A percentile compares a stretch with the other conserved stretches of the same genome.
Conservation (phyloP, 2,888 invertebrate genomes). For the Ochropacha duplaris region DNA sequence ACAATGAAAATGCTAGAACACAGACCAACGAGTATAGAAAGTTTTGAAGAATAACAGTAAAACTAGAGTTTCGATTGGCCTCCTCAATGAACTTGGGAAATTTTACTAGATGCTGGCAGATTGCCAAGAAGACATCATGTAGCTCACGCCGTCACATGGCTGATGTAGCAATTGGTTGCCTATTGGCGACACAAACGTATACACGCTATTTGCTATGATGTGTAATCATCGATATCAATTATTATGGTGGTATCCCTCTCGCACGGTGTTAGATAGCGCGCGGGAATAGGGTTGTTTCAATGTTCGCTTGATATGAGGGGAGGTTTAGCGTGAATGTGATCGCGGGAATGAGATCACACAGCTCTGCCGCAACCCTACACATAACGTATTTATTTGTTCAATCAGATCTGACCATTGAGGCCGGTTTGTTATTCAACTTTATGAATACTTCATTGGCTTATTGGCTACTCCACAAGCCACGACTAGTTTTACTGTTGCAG, state of each 20-base stretch:
- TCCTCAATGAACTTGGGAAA: constrained; percentile 63
- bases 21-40: constrained; percentile 22
- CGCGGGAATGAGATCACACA: constrained; percentile 19
- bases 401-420: neutral
- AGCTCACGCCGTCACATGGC: constrained; percentile 39
- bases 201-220: constrained; percentile 5
- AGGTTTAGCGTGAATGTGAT: constrained; percentile 16
- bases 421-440: neutral
- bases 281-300: constrained; percentile 7
- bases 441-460: neutral
- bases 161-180: constrained; percentile 38
- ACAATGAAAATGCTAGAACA: constrained; percentile 3
- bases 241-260: constrained; percentile 16
- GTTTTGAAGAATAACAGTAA: constrained; percentile 45
- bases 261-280: constrained; percentile 10
- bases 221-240: constrained; percentile 22
- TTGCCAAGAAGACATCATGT: constrained; percentile 46
- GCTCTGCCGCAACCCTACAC: neutral
- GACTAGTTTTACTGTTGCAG: neutral
- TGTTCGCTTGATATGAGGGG: neutral
- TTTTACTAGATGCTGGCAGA: constrained; percentile 54
- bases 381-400: neutral
- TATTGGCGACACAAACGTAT: constrained; percentile 27
- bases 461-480: neutral
- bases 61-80: constrained; percentile 44